Percentiles rank a stretch among this genome's conserved stretches.
Conservation (phyloP, 2,113 vertebrate genomes). For the Pseudois nayaur region DNA sequence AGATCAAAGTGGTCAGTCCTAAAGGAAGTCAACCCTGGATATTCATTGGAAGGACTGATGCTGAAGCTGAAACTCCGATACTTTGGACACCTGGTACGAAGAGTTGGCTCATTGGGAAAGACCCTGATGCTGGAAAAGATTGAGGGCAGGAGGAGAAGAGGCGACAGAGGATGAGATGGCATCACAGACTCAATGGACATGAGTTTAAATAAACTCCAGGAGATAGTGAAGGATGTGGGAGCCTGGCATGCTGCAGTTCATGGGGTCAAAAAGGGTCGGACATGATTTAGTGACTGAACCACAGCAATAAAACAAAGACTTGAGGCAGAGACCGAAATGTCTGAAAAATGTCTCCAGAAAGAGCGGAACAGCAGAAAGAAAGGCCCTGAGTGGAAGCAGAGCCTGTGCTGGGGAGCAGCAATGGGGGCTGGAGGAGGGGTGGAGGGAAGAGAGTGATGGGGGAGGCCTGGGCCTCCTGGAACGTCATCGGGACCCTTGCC, state of each 20-base stretch:
- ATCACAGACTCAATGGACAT: neutral
- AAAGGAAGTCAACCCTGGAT: neutral
- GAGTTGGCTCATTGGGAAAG: neutral
- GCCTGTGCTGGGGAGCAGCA: neutral
- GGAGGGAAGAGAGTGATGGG: accelerated
- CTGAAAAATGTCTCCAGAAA: neutral
- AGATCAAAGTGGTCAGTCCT: neutral
- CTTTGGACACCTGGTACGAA: neutral
- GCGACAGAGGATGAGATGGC: neutral
- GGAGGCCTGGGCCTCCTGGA: too few relatives aligned
- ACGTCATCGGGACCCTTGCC: neutral
- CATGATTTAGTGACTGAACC: neutral
- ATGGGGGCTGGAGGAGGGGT: neutral
- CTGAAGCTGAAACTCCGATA: neutral
- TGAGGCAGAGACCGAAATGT: neutral
- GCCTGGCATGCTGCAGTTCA: neutral
- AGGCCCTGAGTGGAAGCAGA: neutral
- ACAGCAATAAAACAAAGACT: neutral
- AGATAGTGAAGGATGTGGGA: neutral
- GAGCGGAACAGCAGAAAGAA: accelerated
- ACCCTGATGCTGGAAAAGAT: neutral
- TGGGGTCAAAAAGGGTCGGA: neutral
- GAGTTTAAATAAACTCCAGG: neutral
- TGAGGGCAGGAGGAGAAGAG: neutral
- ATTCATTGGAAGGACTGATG: neutral